Base-by-base conservation (phyloP, 2,888 invertebrate species). In the Lasioglossum pauxillum region DNA sequence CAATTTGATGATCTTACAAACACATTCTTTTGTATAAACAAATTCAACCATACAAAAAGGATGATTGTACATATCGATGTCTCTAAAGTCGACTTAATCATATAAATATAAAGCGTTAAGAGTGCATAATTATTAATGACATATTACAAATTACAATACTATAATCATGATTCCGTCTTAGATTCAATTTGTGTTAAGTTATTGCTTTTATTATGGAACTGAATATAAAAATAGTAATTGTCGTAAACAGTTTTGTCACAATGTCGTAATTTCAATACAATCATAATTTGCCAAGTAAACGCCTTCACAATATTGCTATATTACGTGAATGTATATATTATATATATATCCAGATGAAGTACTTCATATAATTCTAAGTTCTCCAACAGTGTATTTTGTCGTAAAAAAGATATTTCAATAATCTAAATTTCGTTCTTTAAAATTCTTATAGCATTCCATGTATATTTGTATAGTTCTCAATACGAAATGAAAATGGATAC, bases 221-320 rank as follows among this genome's bases (percentile, higher is more conserved):
- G 88, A 90, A 91, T 91, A 91, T 85, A 91, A 91, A 91, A 91
- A 91, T 91, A 91, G 86, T 83, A 79, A 82, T 89, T 80, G 78
- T 81, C 78, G 81, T 71, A 85, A 85, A 85, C 76, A 76, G 64
- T 74, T 88, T 86, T 73, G 71, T 82, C 71, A 67, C 75, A 80
- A 86, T 67, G 78, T 81, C 73, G 71, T 67, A 71, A 84, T 87
- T 84, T 49, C 72, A 78, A 87, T 87, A 78, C 41, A 72, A 90
- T 83, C 72, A 83, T 78, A 86, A 86, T 79, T 86, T 78, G 41
- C 73, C 44, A 79, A 73, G n/a, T 78, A 73, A 69, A 78, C 53
- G 49, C 71, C 60, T 74, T 41, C 35, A 41, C n/a, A 77, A 85
- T 86, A 86, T 77, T 82, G 86, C 76, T 76, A 77, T 85, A 72